Evolutionary conservation across 2,888 invertebrate species (phyloP).

Genomic region (Trichopoda pennipes): DNA sequence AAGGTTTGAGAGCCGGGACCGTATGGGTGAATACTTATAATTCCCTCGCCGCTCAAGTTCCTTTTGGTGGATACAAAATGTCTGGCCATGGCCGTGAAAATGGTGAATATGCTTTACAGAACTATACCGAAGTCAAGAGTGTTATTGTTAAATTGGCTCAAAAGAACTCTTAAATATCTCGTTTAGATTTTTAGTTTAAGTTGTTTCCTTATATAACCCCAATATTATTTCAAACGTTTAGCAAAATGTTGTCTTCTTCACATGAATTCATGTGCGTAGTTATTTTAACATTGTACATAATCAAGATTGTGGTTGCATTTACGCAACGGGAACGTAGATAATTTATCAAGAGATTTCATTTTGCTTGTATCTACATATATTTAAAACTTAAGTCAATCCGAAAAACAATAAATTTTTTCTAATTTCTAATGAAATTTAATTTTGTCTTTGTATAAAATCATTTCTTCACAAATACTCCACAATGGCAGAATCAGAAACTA

Average conservation of each 20-base stretch:
- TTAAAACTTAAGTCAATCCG: too few relatives aligned
- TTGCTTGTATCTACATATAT: too few relatives aligned
- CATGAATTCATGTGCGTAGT: constrained; percentile 1
- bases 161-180: constrained; percentile 87
- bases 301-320: too few relatives aligned
- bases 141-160: constrained; percentile 88
- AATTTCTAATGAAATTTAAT: too few relatives aligned
- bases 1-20: constrained; percentile 89
- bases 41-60: constrained; percentile 86
- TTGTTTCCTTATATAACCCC: background rate
- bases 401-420: too few relatives aligned
- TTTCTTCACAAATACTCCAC: too few relatives aligned
- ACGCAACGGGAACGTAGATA: too few relatives aligned
- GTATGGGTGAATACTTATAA: constrained; percentile 98
- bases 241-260: constrained; percentile 30
- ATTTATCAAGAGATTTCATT: too few relatives aligned
- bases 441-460: too few relatives aligned
- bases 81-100: constrained; percentile 98
- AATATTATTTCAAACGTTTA: constrained; percentile 17
- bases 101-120: constrained; percentile 94
- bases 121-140: constrained; percentile 97
- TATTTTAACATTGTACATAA: constrained; percentile 57
- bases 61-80: constrained; percentile 98
- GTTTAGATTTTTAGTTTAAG: constrained; percentile 1
- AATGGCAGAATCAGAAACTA: too few relatives aligned